phyloP scores from a whole-genome alignment of 2,888 invertebrate species.

The Chrysolina oricalcia region DNA sequence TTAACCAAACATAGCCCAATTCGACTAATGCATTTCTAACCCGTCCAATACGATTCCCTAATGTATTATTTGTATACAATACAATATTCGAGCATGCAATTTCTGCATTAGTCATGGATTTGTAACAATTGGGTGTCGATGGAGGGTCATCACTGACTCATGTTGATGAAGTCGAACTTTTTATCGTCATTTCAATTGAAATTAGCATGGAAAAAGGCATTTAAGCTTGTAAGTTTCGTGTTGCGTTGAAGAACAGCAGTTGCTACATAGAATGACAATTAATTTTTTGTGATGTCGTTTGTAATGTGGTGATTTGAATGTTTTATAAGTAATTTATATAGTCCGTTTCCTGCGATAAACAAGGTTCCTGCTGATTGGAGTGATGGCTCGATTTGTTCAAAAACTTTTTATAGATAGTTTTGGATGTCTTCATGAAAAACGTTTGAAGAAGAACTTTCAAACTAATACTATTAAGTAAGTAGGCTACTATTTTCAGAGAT shows the following conservation, averaged over 20 bases:
- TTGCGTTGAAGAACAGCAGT: neutral
- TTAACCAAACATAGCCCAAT: slow-evolving; percentile 41
- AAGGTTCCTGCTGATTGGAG: no score
- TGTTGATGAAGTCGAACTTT: neutral
- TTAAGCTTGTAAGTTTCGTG: neutral
- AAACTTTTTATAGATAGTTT: no score
- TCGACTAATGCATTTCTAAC: slow-evolving; percentile 45
- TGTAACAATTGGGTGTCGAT: slow-evolving; percentile 24
- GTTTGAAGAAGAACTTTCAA: no score
- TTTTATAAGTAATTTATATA: neutral
- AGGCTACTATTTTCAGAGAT: no score
- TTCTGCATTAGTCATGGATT: slow-evolving; percentile 22
- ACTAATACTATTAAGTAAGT: no score
- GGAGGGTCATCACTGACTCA: slow-evolving; percentile 17
- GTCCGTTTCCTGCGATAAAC: no score
- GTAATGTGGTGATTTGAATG: neutral
- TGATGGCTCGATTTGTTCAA: no score
- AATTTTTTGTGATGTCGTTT: slow-evolving; percentile 22
- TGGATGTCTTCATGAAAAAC: no score
- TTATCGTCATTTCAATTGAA: neutral
- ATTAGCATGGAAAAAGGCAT: slow-evolving; percentile 4
- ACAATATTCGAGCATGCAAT: slow-evolving; percentile 26
- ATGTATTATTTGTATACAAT: slow-evolving; percentile 32
- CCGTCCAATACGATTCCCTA: slow-evolving; percentile 33
- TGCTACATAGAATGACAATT: slow-evolving; percentile 21